Base-by-base conservation (phyloP, 2,797 vertebrate species). In the Echeneis naucrates region DNA sequence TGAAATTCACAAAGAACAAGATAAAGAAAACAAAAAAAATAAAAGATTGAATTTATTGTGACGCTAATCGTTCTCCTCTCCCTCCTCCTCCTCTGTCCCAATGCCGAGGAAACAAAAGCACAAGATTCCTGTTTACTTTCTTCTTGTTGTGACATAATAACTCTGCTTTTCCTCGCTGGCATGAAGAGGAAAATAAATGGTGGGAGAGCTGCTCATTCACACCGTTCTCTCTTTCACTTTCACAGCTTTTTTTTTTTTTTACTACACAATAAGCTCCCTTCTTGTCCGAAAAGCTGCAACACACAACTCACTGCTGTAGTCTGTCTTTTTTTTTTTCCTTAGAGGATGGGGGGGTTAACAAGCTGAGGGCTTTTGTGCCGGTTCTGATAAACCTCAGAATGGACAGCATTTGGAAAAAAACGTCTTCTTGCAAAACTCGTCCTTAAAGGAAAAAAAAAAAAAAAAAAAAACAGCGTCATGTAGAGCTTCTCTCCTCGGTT, bases 401-500 rank as follows among this genome's bases (percentile, higher is more conserved):
- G 84, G 79, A 82, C 16, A 37, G 53, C 54, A 68, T 85, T 40
- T 61, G 75, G 32, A 52, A 60, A 51, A 58, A 50, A 50, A 13
- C 12, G 13, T 0, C 50, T 68, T 24, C 75, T 76, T 77, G 50
- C 76, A 64, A 63, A 60, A 55, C 9, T 66, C 53, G 61, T 44
- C 14, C 45, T 70, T 78, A 47, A 72, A 79, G 26, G 54, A 68
- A 42, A 16, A 50, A 54, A 55, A 47, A 40, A 24, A 62, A 67
- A 82, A 75, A 64, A 68, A 84, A 72, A 62, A 5, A 14, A 13
- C 10, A 0, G 37, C 48, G 55, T 82, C 42, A 35, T 84, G 93
- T 93, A 87, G 70, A 89, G 87, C 81, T 91, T 88, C 82, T 80
- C 75, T 83, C 37, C 73, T 72, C n/a, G 40, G 57, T 89, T 78